Percentiles rank a stretch among this genome's conserved stretches.
These are phyloP conservation scores for Molothrus ater DNA, from an alignment of 2,797 vertebrate genomes.

Conservation along the genomic window DNA sequence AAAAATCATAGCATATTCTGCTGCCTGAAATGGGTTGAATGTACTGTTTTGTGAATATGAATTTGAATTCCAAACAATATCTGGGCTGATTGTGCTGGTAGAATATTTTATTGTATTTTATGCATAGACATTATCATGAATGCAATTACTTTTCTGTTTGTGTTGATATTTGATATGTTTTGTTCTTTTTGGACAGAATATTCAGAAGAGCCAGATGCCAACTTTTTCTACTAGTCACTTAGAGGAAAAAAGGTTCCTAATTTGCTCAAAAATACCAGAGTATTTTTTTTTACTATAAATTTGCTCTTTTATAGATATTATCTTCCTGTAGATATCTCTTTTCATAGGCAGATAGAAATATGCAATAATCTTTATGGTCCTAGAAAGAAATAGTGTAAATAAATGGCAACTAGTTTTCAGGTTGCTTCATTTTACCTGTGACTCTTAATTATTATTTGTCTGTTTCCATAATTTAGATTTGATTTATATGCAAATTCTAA, in stretches of 20 bases:
- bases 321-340: neutral
- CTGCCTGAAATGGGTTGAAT: neutral
- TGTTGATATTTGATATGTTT: slow-evolving; percentile 26
- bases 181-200: neutral
- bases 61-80: slow-evolving; percentile 21
- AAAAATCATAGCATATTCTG: neutral
- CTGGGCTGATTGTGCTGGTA: neutral
- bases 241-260: neutral
- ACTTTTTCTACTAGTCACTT: neutral
- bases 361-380: neutral
- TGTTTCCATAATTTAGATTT: neutral
- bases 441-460: neutral
- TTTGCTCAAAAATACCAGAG: neutral
- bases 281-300: neutral
- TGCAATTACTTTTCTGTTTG: neutral
- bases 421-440: neutral
- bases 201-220: neutral
- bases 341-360: neutral
- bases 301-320: neutral
- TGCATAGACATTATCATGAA: neutral
- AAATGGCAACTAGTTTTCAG: neutral
- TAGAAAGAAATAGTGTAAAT: neutral
- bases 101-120: neutral
- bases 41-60: neutral
- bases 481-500: neutral